phyloP scores from a whole-genome alignment of 92 coral and sea anemone species.

The Zoanthus sansibaricus region DNA sequence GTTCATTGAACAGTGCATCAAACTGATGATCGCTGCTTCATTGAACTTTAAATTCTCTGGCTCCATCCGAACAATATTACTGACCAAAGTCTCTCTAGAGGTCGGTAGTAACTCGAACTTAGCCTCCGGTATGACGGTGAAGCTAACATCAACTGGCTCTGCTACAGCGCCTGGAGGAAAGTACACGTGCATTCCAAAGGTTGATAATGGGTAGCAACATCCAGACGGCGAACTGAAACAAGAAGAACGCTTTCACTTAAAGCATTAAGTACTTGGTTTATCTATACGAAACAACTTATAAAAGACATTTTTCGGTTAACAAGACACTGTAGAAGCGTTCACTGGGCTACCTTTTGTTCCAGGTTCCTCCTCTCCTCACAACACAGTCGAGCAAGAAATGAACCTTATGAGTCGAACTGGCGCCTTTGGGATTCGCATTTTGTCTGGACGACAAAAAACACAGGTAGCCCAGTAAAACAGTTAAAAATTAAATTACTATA shows the following conservation, averaged over 20 bases:
- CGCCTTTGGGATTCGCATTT: no score
- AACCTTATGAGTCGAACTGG: no score
- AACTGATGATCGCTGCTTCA: background rate
- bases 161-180: constrained; percentile 18
- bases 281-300: no score
- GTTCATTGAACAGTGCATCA: constrained; percentile 4
- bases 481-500: no score
- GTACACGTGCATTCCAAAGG: constrained; percentile 19
- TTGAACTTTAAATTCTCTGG: background rate
- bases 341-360: no score
- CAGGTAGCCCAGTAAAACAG: no score
- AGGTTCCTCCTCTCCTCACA: no score
- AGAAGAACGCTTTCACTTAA: background rate
- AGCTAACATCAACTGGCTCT: constrained; percentile 19
- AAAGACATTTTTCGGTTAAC: no score
- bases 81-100: background rate
- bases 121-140: background rate
- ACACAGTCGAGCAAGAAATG: no score
- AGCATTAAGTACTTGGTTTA: no score
- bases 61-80: constrained; percentile 9
- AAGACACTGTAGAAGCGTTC: no score
- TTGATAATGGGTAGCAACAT: background rate
- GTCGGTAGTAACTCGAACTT: background rate
- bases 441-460: no score
- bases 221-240: background rate